These are phyloP conservation scores for Rhinoderma darwinii DNA, from an alignment of 2,113 vertebrate species.

Conservation along the genomic window DNA sequence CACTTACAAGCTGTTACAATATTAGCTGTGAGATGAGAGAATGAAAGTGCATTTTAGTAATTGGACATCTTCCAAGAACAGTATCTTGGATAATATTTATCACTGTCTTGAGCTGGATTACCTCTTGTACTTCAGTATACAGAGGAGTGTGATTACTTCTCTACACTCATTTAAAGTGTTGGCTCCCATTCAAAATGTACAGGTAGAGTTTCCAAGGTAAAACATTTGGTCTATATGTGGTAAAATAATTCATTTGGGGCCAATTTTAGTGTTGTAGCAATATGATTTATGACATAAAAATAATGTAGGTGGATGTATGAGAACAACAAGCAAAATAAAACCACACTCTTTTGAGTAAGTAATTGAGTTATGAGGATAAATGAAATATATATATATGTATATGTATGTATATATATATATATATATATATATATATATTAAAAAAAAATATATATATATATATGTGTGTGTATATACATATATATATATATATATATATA, in stretches of 20 bases:
- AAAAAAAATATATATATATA: too few species aligned
- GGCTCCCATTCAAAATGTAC: conserved; percentile 22
- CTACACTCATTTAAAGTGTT: conserved; percentile 13
- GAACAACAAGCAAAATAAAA: not conserved
- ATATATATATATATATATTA: not conserved
- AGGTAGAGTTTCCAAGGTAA: conserved; percentile 36
- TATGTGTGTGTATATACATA: too few species aligned
- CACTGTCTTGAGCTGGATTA: conserved; percentile 29
- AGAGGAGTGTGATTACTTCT: conserved; percentile 30
- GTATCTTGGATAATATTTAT: conserved; percentile 28
- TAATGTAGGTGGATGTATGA: not conserved
- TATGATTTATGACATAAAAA: conserved; percentile 10
- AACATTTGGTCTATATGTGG: conserved; percentile 20
- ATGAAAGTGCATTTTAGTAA: conserved; percentile 19
- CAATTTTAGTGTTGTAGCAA: not conserved
- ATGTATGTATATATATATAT: too few species aligned
- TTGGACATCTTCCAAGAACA: conserved; percentile 36
- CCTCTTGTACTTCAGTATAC: conserved; percentile 36
- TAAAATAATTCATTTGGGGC: not conserved
- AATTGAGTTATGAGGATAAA: not conserved
- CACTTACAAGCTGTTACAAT: not conserved
- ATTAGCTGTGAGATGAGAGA: not conserved
- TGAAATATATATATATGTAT: too few species aligned
- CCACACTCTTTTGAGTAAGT: not conserved
- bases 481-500: too few species aligned